phyloP scores from a whole-genome alignment of 2,113 vertebrate genomes.

The Hepsetus odoe region DNA sequence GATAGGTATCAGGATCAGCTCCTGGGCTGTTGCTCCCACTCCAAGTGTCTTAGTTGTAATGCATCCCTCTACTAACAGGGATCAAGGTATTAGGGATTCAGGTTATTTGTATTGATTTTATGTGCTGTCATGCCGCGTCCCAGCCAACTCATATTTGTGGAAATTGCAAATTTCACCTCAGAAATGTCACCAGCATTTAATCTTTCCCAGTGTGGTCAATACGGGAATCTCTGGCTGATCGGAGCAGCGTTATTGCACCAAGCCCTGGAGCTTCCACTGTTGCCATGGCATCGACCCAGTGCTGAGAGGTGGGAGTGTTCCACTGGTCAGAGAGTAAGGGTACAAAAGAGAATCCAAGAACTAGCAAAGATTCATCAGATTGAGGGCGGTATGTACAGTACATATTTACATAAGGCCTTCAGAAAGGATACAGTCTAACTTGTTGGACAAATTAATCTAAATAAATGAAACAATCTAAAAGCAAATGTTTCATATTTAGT shows the following conservation, averaged over 20 bases:
- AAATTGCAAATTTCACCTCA: slow-evolving; percentile 96
- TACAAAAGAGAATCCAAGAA: neutral
- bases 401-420: neutral
- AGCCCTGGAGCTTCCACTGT: slow-evolving; percentile 69
- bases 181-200: slow-evolving; percentile 98
- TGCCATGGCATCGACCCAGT: slow-evolving; percentile 68
- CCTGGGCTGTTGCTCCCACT: slow-evolving; percentile 72
- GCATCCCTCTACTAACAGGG: slow-evolving; percentile 89
- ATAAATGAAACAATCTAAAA: neutral
- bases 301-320: slow-evolving; percentile 36
- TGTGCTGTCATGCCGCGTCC: slow-evolving; percentile 87
- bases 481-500: neutral
- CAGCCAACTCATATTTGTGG: slow-evolving; percentile 95
- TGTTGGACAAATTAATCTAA: neutral
- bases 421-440: neutral
- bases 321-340: slow-evolving; percentile 1
- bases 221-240: slow-evolving; percentile 71
- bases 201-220: slow-evolving; percentile 90
- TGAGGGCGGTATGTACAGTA: neutral
- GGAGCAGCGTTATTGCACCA: slow-evolving; percentile 82
- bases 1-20: slow-evolving; percentile 81
- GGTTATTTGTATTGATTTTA: slow-evolving; percentile 99
- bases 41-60: slow-evolving; percentile 85
- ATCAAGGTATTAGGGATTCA: slow-evolving; percentile 99
- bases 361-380: neutral